phyloP scores from a whole-genome alignment of 1,140 invertebrate species.

The Littorina saxatilis region DNA sequence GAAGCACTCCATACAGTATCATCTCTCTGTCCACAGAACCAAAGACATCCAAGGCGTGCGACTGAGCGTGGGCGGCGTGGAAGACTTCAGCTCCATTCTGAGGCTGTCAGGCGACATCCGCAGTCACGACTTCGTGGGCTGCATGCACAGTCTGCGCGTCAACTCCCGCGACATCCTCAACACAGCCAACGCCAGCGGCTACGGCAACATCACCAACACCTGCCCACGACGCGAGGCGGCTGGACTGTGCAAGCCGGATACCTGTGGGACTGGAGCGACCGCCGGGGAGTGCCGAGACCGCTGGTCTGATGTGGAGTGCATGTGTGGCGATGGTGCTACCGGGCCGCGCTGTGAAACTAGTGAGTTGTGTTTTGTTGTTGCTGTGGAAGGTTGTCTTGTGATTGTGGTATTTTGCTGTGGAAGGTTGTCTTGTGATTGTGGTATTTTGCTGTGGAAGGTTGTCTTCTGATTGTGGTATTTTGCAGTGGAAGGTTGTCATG shows the following conservation, averaged over 20 bases:
- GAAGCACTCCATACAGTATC: no score
- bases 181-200: conserved; percentile 13
- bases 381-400: no score
- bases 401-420: no score
- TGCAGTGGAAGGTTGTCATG: no score
- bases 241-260: conserved; percentile 65
- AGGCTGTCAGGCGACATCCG: conserved; percentile 90
- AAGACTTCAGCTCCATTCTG: conserved; percentile 88
- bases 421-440: no score
- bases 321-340: conserved; percentile 3
- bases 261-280: conserved; percentile 78
- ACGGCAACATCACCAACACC: conserved; percentile 82
- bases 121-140: conserved; percentile 94
- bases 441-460: no score
- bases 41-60: conserved; percentile 70
- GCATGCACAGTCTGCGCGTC: conserved; percentile 91
- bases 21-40: not conserved
- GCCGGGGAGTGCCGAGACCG: conserved; percentile 25
- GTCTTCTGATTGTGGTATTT: no score
- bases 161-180: conserved; percentile 82
- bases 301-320: conserved; percentile 26
- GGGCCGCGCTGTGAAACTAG: conserved; percentile 29
- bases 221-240: conserved; percentile 81
- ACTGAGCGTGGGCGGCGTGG: conserved; percentile 89
- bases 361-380: not conserved